A percentile compares a stretch with the other conserved stretches of the same genome.
These are phyloP conservation scores for Phyto melanocephala DNA, from an alignment of 2,888 invertebrate species.

Conservation along the genomic window DNA sequence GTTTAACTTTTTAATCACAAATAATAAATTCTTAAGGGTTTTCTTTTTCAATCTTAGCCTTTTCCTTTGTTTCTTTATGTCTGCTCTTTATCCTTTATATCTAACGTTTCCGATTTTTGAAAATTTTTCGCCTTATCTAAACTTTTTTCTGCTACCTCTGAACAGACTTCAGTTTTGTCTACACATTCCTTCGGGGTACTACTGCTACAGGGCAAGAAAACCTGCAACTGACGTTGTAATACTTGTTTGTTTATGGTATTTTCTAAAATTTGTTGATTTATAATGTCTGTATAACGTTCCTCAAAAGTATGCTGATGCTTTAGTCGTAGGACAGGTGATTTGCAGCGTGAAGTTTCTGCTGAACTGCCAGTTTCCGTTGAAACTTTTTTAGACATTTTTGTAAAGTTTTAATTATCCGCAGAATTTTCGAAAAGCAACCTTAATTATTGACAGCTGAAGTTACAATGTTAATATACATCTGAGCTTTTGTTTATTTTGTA, in stretches of 20 bases:
- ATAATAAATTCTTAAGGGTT: not conserved
- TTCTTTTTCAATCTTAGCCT: not conserved
- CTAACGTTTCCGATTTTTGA: conserved; percentile 60
- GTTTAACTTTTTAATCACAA: conserved; percentile 6
- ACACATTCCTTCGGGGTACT: conserved; percentile 65
- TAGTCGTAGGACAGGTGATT: conserved; percentile 32
- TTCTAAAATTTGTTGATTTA: conserved; percentile 77
- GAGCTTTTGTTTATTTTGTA: not conserved
- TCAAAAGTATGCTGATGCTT: conserved; percentile 77
- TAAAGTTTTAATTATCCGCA: conserved; percentile 9
- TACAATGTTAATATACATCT: conserved; percentile 20
- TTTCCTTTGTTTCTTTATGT: not conserved
- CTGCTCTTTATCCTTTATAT: conserved; percentile 56
- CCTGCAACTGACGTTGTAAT: conserved; percentile 84
- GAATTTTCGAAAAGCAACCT: conserved; percentile 13
- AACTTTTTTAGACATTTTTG: conserved; percentile 41
- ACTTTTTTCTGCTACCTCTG: not conserved
- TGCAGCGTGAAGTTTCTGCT: not conserved
- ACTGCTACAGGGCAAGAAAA: conserved; percentile 83
- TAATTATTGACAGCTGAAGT: conserved; percentile 35
- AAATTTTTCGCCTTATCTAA: conserved; percentile 16
- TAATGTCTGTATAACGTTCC: conserved; percentile 76
- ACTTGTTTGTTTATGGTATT: conserved; percentile 77
- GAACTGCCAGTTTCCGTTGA: not conserved
- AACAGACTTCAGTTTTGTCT: not conserved